A percentile compares a stretch with the other conserved stretches of the same genome.
Conservation (phyloP, 2,113 vertebrate species). For the Ariopsis seemanni region DNA sequence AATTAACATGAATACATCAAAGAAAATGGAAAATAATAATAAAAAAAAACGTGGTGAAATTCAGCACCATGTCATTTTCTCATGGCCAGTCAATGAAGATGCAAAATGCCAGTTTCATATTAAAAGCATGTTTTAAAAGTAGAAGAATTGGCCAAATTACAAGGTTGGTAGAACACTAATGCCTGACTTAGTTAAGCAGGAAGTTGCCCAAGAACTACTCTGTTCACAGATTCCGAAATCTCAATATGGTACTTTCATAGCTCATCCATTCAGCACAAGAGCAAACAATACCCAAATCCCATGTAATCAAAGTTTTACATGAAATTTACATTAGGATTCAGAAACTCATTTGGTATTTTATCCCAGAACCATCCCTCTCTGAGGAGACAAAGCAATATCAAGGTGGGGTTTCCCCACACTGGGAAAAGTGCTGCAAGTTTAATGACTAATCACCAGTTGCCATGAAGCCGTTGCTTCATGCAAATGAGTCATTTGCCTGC, state of each 20-base stretch:
- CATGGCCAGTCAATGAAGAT: slow-evolving; percentile 23
- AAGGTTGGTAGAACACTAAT: slow-evolving; percentile 41
- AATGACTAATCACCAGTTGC: slow-evolving; percentile 36
- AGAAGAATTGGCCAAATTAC: slow-evolving; percentile 40
- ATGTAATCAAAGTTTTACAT: not conserved
- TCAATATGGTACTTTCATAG: slow-evolving; percentile 8
- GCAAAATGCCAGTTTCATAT: slow-evolving; percentile 27
- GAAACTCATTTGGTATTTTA: slow-evolving; percentile 1
- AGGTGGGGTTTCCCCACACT: slow-evolving; percentile 4
- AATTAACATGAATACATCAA: not conserved
- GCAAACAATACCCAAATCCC: not conserved
- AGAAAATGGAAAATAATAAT: not conserved
- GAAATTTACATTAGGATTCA: not conserved
- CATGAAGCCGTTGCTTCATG: slow-evolving; percentile 37
- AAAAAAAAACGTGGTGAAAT: slow-evolving; percentile 12
- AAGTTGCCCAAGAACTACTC: slow-evolving; percentile 36
- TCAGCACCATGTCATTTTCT: slow-evolving; percentile 37
- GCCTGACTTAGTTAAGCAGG: slow-evolving; percentile 34
- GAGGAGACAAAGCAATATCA: not conserved
- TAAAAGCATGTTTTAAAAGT: slow-evolving; percentile 37
- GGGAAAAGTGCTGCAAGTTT: not conserved
- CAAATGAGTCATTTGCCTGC: slow-evolving; percentile 40
- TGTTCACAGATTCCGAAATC: slow-evolving; percentile 30
- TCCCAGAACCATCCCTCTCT: not conserved
- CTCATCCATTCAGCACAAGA: slow-evolving; percentile 18